phyloP scores from a whole-genome alignment of 2,888 invertebrate species.

The Eristalis tenax region DNA sequence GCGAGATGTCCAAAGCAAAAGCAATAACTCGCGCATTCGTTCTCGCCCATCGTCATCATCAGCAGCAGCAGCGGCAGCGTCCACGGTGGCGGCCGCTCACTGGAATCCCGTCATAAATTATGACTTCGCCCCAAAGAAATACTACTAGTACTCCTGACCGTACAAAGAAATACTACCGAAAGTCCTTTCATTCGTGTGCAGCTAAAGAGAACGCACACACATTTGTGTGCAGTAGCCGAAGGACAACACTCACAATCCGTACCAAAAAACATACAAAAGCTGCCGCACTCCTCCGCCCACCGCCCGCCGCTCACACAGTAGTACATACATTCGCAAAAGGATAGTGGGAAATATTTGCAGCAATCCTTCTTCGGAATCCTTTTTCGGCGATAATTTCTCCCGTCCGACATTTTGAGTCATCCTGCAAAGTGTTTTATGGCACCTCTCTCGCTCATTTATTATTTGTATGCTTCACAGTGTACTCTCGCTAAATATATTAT shows the following conservation, averaged over 20 bases:
- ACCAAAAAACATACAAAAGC: conserved; percentile 28
- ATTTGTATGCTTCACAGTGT: conserved; percentile 72
- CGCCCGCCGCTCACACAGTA: conserved; percentile 1
- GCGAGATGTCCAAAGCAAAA: neutral
- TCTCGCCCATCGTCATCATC: conserved; percentile 49
- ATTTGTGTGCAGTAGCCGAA: conserved; percentile 53
- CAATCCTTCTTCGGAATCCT: conserved; percentile 72
- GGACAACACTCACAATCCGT: conserved; percentile 55
- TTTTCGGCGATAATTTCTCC: conserved; percentile 72
- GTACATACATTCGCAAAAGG: neutral
- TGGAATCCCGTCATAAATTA: conserved; percentile 64
- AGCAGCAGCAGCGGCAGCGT: neutral
- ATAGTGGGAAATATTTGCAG: conserved; percentile 64
- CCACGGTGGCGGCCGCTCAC: neutral
- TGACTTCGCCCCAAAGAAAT: conserved; percentile 50
- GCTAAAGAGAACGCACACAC: conserved; percentile 18
- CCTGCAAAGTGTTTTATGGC: conserved; percentile 72
- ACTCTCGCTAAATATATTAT: conserved; percentile 71
- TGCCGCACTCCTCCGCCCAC: neutral
- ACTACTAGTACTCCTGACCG: neutral
- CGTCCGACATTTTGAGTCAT: conserved; percentile 72
- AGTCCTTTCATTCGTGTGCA: conserved; percentile 19
- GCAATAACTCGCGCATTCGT: conserved; percentile 22
- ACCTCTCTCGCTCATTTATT: conserved; percentile 72
- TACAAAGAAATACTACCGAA: conserved; percentile 44